Base-by-base conservation (phyloP, 2,797 vertebrate species). In the Ctenochaetus hawaiiensis region DNA sequence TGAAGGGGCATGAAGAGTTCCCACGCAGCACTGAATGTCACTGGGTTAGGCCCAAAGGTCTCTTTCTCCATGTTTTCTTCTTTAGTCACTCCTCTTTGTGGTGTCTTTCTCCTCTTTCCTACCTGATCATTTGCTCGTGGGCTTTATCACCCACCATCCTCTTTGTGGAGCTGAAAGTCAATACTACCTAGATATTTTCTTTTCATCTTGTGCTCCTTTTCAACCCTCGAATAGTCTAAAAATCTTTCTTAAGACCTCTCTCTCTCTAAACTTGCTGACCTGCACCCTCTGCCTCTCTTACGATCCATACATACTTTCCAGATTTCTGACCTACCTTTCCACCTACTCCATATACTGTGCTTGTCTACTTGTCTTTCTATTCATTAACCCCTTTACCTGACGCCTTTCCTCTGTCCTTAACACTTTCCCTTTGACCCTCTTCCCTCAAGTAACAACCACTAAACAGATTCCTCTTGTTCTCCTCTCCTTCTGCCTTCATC, bases 1-100 rank as follows among this genome's bases (percentile, higher is more conserved):
- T 68, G 66, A 75, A 64, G 62, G 78, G 47, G 49, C 30, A 71
- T 44, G 23, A 78, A 57, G 57, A 62, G 72, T 64, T 58, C 56
- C 77, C 62, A 59, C 11, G 1, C 73, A 64, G 70, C 3, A 1
- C 47, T 72, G 69, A 74, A 67, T 30, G 77, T 83, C 63, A 16
- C 68, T 41, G 53, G 77, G 62, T 73, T 66, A 77, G 64, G 45
- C 51, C 60, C 11, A 14, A 8, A 63, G 37, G 63, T 68, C 41
- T 66, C 43, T 23, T 30, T 22, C 65, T 53, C 45, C 6, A 53
- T 26, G n/a, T 23, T 39, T 26, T 57, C 47, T 26, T 72, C 37
- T 18, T 54, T 60, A 26, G 6, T 54, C 11, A 2, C 13, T 23
- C 16, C 11, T 66, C 34, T 44, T n/a, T 30, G 26, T 9, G 0